Evolutionary conservation across 2,113 vertebrate genomes (phyloP), one percentile per base, ranked within the genome.

Genomic region (Girardinichthys multiradiatus): DNA sequence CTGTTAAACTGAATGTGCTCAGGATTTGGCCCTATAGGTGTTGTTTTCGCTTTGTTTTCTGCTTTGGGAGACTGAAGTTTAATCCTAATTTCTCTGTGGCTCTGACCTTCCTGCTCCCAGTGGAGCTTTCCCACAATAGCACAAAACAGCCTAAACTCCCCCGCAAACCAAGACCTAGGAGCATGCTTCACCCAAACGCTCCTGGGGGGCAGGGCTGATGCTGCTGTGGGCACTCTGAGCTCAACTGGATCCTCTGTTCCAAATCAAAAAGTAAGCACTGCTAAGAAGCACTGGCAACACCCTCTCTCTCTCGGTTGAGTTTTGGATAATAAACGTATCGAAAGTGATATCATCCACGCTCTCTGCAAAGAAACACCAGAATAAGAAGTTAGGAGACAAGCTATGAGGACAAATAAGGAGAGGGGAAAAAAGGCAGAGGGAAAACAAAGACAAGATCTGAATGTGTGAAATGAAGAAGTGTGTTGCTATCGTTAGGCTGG

Each of bases 11-110:
- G 66, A 60, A 60, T 48, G 76, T 67, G 84, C 30, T 33, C 35
- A 66, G 81, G 59, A 82, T 83, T 77, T 79, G 61, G 65, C 70
- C 66, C 31, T 57, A 13, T 62, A 30, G 29, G 68, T 73, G 89
- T 84, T 90, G 84, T 91, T 88, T 85, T 76, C 71, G 1, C 30
- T 26, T 37, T 74, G 87, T 81, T 90, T 69, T 85, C 77, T 72
- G 66, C 59, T 73, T 14, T 17, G 77, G 82, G 82, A 80, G 86
- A 88, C 71, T 62, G 76, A 33, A 67, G 77, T 67, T 89, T 87
- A 89, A 91, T 89, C 78, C 82, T 0, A 39, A 73, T 72, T 82
- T 77, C 86, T 86, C 84, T 42, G 64, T 59, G 72, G 87, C 70
- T 64, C 73, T 64, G 82, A 85, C 61, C 77, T 31, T 42, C 48